Percentiles rank a stretch among this genome's conserved stretches.
Conservation (phyloP, 2,797 vertebrate genomes). For the Stomatorhinus walkeri region DNA sequence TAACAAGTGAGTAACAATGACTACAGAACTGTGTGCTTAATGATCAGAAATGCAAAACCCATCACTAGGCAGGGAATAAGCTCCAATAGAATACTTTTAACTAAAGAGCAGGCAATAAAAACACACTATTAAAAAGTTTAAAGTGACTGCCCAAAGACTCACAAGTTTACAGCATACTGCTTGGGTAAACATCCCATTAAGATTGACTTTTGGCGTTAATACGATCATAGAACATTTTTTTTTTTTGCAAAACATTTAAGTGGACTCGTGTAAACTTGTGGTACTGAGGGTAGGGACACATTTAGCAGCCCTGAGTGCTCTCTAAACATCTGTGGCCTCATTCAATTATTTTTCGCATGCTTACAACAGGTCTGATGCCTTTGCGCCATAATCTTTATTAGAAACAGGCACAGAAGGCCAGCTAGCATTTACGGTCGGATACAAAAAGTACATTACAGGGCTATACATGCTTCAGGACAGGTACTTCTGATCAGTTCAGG, state of each 20-base stretch:
- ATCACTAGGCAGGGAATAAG: background rate
- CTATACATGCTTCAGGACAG: background rate
- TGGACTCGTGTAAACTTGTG: background rate
- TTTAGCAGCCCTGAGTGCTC: background rate
- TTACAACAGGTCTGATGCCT: background rate
- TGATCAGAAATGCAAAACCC: background rate
- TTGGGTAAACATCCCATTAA: background rate
- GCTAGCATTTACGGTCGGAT: background rate
- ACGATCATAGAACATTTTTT: background rate
- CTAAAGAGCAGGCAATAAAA: background rate
- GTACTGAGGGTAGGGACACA: background rate
- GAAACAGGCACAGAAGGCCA: background rate
- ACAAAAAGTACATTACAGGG: background rate
- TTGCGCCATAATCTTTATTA: background rate
- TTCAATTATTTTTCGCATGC: background rate
- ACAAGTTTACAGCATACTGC: background rate
- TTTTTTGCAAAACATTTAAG: constrained; percentile 8
- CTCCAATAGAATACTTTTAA: background rate
- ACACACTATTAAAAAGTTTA: background rate
- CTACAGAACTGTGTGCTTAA: background rate
- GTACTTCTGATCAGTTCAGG: background rate
- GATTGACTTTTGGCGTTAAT: background rate
- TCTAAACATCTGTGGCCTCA: background rate
- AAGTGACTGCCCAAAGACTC: background rate
- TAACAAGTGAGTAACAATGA: constrained; percentile 8